Conservation (phyloP, 2,888 invertebrate species). For the Bembecia ichneumoniformis region DNA sequence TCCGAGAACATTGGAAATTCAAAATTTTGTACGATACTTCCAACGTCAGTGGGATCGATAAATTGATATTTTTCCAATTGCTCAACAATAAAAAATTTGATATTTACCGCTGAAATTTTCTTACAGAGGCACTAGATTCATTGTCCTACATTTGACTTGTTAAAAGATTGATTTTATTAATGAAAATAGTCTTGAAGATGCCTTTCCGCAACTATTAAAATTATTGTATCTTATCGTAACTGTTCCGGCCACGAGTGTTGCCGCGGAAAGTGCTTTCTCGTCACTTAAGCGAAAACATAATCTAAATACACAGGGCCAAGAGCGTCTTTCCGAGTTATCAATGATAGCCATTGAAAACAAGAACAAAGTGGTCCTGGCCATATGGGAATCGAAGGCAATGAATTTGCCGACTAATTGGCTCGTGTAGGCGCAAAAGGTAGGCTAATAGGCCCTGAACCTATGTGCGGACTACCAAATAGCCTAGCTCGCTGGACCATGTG, state of each 20-base stretch:
- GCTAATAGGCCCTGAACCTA: too few relatives aligned
- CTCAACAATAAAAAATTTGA: neutral
- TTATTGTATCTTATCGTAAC: neutral
- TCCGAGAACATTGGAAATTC: too few relatives aligned
- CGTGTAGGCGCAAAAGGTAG: too few relatives aligned
- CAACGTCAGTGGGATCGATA: neutral
- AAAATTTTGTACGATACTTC: too few relatives aligned
- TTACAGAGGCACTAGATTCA: conserved; percentile 1
- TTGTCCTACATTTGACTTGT: neutral
- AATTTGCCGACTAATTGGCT: too few relatives aligned
- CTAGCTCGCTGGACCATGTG: too few relatives aligned
- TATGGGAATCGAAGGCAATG: too few relatives aligned
- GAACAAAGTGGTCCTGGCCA: too few relatives aligned
- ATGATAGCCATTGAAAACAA: neutral
- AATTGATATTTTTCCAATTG: neutral
- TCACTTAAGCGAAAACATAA: conserved; percentile 3
- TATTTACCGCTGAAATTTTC: neutral
- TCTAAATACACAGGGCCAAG: too few relatives aligned
- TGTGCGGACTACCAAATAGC: too few relatives aligned
- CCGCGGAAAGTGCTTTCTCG: conserved; percentile 3
- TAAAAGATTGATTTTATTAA: neutral
- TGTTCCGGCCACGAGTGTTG: conserved; percentile 2
- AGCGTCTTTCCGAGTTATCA: neutral
- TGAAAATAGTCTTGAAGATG: neutral
- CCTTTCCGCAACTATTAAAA: neutral